Evolutionary conservation across 2,113 vertebrate species (phyloP), one percentile per base, ranked within the genome.

Genomic region (Acanthochromis polyacanthus): DNA sequence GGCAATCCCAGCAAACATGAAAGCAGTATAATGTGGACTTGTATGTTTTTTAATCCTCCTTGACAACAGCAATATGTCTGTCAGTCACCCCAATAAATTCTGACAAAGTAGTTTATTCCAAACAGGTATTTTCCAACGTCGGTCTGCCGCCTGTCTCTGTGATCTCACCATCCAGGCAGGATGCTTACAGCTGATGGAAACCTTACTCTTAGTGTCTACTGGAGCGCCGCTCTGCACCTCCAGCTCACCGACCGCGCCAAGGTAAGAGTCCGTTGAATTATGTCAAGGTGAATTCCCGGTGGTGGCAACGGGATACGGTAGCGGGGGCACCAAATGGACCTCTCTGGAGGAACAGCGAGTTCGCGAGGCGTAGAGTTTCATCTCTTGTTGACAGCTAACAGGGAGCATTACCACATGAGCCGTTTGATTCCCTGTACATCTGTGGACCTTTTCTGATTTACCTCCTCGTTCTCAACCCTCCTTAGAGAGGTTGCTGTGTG

Each of bases 181-280:
- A 87, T 88, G 88, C 62, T 77, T 36, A 61, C 83, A 89, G 91
- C 86, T 88, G 89, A 89, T 55, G 79, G 77, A 89, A 88, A 88
- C 88, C 75, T 43, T 62, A 90, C 45, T 85, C 82, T 64, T 56
- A 51, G n/a, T 61, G 79, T 83, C 81, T 69, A 75, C 70, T 58
- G 10, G 15, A 71, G 28, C 8, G 15, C 43, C 5, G 23, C 51
- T 57, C 75, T 53, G 63, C 51, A 68, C 71, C 78, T 77, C 61
- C 78, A 66, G 58, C 83, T 83, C 40, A 7, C 65, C 59, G 30
- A 28, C 81, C 12, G 15, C 62, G 60, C 84, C 79, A 74, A 87
- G 85, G 83, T 84, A 30, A 85, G 50, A 15, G 61, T 69, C 17
- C 0, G 57, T 75, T 74, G 67, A 87, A 83, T 76, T 75, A 87